These are phyloP conservation scores for Coelopa frigida DNA, from an alignment of 1,140 invertebrate genomes.

Conservation along the genomic window DNA sequence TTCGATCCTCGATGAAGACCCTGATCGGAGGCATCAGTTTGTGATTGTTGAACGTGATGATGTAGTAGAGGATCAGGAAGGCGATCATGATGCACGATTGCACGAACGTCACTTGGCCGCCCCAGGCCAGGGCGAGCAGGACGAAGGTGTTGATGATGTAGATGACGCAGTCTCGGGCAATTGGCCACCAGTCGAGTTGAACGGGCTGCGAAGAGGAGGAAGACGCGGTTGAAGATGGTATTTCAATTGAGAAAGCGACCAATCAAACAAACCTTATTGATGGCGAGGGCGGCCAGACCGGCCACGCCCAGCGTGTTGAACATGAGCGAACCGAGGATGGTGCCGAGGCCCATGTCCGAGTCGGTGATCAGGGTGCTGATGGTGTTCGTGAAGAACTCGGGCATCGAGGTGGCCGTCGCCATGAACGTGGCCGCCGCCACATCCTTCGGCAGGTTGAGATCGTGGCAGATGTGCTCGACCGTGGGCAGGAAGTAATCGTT, in stretches of 20 bases:
- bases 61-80: conserved; percentile 57
- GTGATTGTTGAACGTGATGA: conserved; percentile 48
- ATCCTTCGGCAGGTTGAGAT: conserved; percentile 61
- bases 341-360: conserved; percentile 66
- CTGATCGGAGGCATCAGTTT: conserved; percentile 21
- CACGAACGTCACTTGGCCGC: conserved; percentile 67
- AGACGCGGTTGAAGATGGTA: neutral
- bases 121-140: conserved; percentile 66
- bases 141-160: conserved; percentile 68
- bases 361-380: conserved; percentile 69
- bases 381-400: conserved; percentile 79
- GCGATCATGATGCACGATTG: conserved; percentile 60
- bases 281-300: conserved; percentile 65
- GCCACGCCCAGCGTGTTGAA: conserved; percentile 82
- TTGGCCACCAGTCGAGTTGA: conserved; percentile 66
- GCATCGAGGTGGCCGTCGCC: conserved; percentile 76
- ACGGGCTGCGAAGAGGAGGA: conserved; percentile 55
- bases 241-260: neutral
- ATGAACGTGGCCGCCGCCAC: conserved; percentile 84
- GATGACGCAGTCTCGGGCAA: conserved; percentile 70
- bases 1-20: conserved; percentile 7
- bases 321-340: conserved; percentile 75
- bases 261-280: conserved; percentile 50
- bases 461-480: conserved; percentile 66
- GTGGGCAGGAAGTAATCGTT: conserved; percentile 75